These are phyloP conservation scores for Cetonia aurata DNA, from an alignment of 2,888 invertebrate genomes.

Conservation along the genomic window DNA sequence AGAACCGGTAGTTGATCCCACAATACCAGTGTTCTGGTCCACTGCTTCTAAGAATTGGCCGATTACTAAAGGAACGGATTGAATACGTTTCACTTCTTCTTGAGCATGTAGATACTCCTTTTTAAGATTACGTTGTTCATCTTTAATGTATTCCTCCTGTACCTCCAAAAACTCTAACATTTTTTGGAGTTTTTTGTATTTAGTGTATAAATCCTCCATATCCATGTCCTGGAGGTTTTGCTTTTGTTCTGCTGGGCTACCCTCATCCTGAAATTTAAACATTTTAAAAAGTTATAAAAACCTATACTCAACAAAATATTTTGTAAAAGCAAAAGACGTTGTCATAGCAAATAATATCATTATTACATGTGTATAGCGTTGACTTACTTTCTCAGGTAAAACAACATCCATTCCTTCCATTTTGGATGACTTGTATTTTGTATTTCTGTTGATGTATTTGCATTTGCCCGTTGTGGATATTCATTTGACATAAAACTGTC, in stretches of 20 bases:
- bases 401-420: conserved; percentile 90
- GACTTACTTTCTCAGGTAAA: conserved; percentile 82
- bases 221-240: conserved; percentile 86
- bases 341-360: conserved; percentile 32
- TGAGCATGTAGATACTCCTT: conserved; percentile 99
- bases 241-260: conserved; percentile 75
- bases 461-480: no score
- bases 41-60: conserved; percentile 99
- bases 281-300: conserved; percentile 41
- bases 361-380: conserved; percentile 25
- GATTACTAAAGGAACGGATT: conserved; percentile 98
- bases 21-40: conserved; percentile 99
- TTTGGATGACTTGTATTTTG: conserved; percentile 51
- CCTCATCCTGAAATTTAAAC: conserved; percentile 73
- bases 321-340: conserved; percentile 18
- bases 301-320: conserved; percentile 11
- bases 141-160: conserved; percentile 99
- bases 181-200: conserved; percentile 97
- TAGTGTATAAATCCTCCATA: conserved; percentile 93
- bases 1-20: conserved; percentile 98
- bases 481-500: conserved; percentile 27
- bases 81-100: conserved; percentile 97
- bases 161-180: conserved; percentile 98
- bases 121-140: conserved; percentile 98
- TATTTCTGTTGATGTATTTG: no score